phyloP scores from a whole-genome alignment of 2,888 invertebrate species.

The Hololepta plana region DNA sequence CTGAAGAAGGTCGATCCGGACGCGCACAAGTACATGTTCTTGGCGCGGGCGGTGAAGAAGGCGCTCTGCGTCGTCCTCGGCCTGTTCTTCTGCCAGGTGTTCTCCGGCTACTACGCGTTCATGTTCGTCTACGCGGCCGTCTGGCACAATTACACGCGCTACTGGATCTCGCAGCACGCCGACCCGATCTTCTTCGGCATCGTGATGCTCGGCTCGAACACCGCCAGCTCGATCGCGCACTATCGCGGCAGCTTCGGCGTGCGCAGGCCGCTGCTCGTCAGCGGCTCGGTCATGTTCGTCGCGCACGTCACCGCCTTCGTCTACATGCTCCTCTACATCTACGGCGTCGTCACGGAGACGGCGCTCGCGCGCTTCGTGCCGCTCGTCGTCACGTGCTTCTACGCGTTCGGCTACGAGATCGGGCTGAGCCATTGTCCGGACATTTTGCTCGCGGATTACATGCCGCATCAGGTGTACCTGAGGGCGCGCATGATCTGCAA shows the following conservation, averaged over 20 bases:
- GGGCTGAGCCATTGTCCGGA: constrained; percentile 9
- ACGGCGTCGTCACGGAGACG: constrained; percentile 8
- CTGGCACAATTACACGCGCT: constrained; percentile 4
- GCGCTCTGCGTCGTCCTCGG: constrained; percentile 13
- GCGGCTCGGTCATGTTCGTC: constrained; percentile 10
- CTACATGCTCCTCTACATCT: no score
- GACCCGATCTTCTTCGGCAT: constrained; percentile 10
- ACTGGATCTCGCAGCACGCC: not conserved
- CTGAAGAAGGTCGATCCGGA: constrained; percentile 11
- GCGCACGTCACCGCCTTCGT: no score
- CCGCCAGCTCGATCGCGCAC: constrained; percentile 11
- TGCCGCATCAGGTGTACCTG: constrained; percentile 12
- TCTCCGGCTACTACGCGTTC: constrained; percentile 16
- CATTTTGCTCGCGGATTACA: constrained; percentile 11
- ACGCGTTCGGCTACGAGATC: constrained; percentile 2
- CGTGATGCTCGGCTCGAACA: constrained; percentile 12
- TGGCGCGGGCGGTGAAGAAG: constrained; percentile 14
- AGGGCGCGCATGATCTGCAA: constrained; percentile 6
- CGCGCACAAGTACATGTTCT: constrained; percentile 14
- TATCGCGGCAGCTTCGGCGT: constrained; percentile 12
- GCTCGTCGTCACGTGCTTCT: constrained; percentile 7
- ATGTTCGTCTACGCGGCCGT: constrained; percentile 8
- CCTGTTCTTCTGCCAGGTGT: constrained; percentile 13
- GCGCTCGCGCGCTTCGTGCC: constrained; percentile 3
- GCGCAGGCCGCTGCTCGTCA: constrained; percentile 14